Percentiles rank a stretch among this genome's conserved stretches.
Conservation (phyloP, 37 sponge, comb jelly and placozoan species). For the Aplysina aerophoba region DNA sequence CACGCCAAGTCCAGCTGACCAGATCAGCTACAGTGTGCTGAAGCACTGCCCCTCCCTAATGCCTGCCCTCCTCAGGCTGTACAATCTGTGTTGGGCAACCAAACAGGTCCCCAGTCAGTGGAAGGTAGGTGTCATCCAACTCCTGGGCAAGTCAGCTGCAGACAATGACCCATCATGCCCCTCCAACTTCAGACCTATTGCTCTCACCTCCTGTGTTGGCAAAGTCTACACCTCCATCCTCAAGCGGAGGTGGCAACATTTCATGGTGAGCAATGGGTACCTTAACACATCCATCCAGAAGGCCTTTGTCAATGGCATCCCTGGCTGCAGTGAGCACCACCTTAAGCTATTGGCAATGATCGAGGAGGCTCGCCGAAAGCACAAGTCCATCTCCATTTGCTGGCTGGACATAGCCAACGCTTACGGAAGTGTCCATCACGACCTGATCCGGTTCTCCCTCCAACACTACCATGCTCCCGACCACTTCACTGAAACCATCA, state of each 20-base stretch:
- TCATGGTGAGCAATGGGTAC: constrained; percentile 33
- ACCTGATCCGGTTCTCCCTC: constrained; percentile 38
- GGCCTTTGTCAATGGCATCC: constrained; percentile 17
- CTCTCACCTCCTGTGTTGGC: not conserved
- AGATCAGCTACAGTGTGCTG: constrained; percentile 13
- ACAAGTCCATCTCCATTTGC: constrained; percentile 8
- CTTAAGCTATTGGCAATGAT: constrained; percentile 14
- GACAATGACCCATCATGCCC: not conserved
- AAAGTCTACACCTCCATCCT: constrained; percentile 20
- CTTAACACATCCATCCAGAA: constrained; percentile 35
- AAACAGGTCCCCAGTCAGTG: constrained; percentile 3
- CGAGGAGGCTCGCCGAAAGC: constrained; percentile 27
- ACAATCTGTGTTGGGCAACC: constrained; percentile 20
- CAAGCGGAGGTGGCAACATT: constrained; percentile 20
- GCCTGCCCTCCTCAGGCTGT: not conserved
- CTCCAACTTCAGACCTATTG: not conserved
- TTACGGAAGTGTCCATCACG: constrained; percentile 47
- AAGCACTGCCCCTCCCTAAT: constrained; percentile 27
- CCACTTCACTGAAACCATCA: not conserved
- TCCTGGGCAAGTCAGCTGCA: constrained; percentile 15
- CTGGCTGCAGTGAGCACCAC: constrained; percentile 45
- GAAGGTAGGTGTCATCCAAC: constrained; percentile 11
- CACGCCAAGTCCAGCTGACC: constrained; percentile 3
- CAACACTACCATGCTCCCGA: constrained; percentile 38
- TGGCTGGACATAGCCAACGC: constrained; percentile 55